Conservation (phyloP, 2,888 invertebrate genomes). For the Pandemis cinnamomeana region DNA sequence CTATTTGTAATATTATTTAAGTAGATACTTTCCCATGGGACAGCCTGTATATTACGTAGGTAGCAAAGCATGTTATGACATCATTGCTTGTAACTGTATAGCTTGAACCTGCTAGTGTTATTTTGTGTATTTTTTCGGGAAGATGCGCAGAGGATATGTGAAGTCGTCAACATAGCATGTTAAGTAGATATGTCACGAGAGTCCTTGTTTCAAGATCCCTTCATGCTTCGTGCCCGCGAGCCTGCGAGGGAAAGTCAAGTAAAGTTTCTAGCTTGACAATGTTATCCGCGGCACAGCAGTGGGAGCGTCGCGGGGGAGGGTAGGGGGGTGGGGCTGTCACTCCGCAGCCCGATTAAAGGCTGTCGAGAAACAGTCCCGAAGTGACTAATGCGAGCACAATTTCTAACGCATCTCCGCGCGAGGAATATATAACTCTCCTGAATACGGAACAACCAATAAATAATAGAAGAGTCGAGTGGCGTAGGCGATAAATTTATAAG, state of each 20-base stretch:
- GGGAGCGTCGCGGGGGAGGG: neutral
- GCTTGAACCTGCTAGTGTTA: too few relatives aligned
- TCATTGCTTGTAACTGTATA: too few relatives aligned
- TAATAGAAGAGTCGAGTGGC: conserved; percentile 30
- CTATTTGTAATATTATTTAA: too few relatives aligned
- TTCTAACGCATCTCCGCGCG: conserved; percentile 11
- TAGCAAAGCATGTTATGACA: too few relatives aligned
- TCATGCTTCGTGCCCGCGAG: neutral
- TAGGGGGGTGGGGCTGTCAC: neutral
- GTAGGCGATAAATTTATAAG: conserved; percentile 31
- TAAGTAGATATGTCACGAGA: too few relatives aligned
- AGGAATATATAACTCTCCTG: conserved; percentile 10
- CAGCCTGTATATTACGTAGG: too few relatives aligned
- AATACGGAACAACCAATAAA: conserved; percentile 30
- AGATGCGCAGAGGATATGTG: too few relatives aligned
- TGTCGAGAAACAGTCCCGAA: neutral
- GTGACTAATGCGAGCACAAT: conserved; percentile 21
- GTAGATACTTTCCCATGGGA: too few relatives aligned
- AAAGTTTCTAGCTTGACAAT: neutral
- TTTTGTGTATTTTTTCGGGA: too few relatives aligned
- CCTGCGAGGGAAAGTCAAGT: neutral
- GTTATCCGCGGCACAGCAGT: neutral
- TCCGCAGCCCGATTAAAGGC: neutral
- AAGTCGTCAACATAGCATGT: too few relatives aligned
- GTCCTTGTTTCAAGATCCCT: neutral